These are phyloP conservation scores for Agrotis clavis DNA, from an alignment of 2,888 invertebrate genomes.

Conservation along the genomic window DNA sequence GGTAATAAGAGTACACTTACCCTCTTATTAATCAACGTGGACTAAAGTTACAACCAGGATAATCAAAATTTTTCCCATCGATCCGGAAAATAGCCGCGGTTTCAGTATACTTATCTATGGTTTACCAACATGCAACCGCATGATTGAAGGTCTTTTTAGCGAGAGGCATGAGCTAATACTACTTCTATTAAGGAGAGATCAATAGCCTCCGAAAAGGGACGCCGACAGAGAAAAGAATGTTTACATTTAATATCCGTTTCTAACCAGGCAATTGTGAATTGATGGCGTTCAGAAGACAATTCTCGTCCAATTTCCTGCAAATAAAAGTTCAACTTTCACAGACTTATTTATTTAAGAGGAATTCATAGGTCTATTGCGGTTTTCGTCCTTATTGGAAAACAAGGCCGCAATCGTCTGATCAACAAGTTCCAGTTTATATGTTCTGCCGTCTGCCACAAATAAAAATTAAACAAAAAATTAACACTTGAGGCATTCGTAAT, in stretches of 20 bases:
- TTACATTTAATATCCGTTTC: background rate
- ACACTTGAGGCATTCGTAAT: constrained; percentile 21
- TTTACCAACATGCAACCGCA: background rate
- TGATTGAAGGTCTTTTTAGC: background rate
- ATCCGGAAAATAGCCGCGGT: constrained; percentile 20
- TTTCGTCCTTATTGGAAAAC: background rate
- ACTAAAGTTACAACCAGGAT: too few relatives aligned
- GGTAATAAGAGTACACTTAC: background rate
- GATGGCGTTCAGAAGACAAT: background rate
- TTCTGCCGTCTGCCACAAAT: constrained; percentile 5
- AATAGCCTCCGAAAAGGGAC: background rate
- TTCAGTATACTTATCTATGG: background rate
- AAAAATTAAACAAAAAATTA: constrained; percentile 12
- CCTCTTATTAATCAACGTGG: background rate
- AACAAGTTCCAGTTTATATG: constrained; percentile 7
- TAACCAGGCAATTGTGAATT: background rate
- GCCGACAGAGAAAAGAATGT: background rate
- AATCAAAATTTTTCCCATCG: constrained; percentile 2
- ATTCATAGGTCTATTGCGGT: constrained; percentile 1
- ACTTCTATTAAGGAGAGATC: background rate
- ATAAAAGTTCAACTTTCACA: background rate
- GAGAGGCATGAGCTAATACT: background rate
- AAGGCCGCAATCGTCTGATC: background rate
- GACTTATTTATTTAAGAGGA: background rate
- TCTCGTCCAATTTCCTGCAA: background rate